A percentile compares a stretch with the other conserved stretches of the same genome.
phyloP scores from a whole-genome alignment of 2,113 vertebrate genomes.

The Mohoua ochrocephala region DNA sequence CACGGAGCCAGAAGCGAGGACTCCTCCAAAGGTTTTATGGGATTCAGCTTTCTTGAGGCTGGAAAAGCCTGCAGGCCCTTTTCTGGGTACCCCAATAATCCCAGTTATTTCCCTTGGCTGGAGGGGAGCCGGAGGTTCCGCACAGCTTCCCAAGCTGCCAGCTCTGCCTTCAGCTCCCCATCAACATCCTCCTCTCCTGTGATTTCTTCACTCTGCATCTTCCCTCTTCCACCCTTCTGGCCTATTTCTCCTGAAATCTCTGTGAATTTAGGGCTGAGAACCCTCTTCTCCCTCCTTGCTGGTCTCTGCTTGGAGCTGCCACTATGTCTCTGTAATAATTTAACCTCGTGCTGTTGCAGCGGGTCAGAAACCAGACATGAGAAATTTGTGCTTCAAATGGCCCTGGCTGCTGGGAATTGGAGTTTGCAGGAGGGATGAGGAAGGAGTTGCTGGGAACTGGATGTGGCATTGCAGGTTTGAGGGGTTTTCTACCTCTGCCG shows the following conservation, averaged over 20 bases:
- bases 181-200: not conserved
- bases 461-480: not conserved
- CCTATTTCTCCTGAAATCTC: not conserved
- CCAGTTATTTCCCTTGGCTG: not conserved
- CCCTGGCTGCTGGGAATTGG: not conserved
- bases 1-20: not conserved
- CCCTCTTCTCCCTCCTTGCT: not conserved
- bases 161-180: not conserved
- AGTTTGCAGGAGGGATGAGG: not conserved
- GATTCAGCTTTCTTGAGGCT: not conserved
- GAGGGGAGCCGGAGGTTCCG: not conserved
- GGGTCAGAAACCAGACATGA: not conserved
- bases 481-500: not conserved
- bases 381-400: not conserved
- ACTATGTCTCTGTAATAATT: rapidly evolving
- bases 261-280: not conserved
- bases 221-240: not conserved
- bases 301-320: not conserved
- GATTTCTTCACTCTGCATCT: not conserved
- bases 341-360: not conserved
- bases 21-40: not conserved
- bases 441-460: not conserved
- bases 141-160: not conserved
- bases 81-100: not conserved
- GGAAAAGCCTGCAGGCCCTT: not conserved